Base-by-base conservation (phyloP, 1,140 invertebrate genomes). In the Helicoverpa armigera region DNA sequence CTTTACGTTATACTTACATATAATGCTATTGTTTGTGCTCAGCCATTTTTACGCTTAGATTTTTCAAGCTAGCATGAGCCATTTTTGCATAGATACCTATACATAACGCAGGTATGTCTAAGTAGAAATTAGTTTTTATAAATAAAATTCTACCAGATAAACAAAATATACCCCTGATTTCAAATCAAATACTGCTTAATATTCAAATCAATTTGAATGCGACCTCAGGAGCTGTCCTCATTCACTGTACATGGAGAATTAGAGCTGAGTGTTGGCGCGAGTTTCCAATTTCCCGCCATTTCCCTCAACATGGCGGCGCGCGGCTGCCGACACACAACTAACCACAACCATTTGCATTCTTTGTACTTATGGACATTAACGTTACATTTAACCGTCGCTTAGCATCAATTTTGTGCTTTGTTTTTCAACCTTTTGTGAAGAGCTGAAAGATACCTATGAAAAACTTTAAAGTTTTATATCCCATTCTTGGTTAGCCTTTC, bases 341-440 rank as follows among this genome's bases (percentile, higher is more conserved):
- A 61, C 9, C 58, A 29, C 23, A 61, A 61, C 23, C 58, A 61
- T 61, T 61, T 61, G 58, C 58, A 61, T 61, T 61, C 10, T 61
- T 61, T 61, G 18, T 61, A 61, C 58, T 61, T 61, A 61, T 29
- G 18, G 12, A 3, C 12, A 61, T 61, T 61, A 23, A 29, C 58
- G 23, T 61, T 61, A 23, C 23, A 23, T 58, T 58, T 2, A 7
- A n/a, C n/a, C n/a, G n/a, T 18, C 56, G 2, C 23, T 23, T 18
- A 2, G n/a, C 56, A 58, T 58, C 56, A 58, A 16, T 58, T 58
- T 58, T 43, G 35, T 5, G 35, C 35, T n/a, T 18, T 58, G 56
- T 23, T 58, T 58, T 23, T 23, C 23, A 23, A 23, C n/a, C 9
- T 58, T 58, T 7, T 7, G 35, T n/a, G 5, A 5, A 9, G 35